phyloP scores from a whole-genome alignment of 2,888 invertebrate genomes.

The Euplexia lucipara region DNA sequence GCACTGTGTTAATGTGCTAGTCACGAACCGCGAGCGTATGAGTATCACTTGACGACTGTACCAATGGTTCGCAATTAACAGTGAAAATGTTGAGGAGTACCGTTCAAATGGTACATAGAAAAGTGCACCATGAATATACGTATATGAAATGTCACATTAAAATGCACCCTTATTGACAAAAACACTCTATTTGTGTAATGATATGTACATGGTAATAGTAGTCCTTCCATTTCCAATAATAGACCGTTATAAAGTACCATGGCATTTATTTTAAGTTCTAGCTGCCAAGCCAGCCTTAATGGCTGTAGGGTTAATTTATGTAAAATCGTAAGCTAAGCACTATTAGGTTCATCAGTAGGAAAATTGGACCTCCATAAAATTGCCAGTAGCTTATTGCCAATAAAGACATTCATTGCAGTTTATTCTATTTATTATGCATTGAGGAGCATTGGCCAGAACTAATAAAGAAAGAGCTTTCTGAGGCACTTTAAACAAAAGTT shows the following conservation, averaged over 20 bases:
- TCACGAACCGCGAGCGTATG: conserved; percentile 70
- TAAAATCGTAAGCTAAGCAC: background rate
- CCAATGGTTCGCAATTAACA: conserved; percentile 44
- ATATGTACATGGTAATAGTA: background rate
- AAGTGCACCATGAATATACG: conserved; percentile 22
- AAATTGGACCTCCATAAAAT: background rate
- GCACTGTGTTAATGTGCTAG: conserved; percentile 70
- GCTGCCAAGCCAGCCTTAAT: background rate
- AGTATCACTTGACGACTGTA: conserved; percentile 53
- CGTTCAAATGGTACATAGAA: conserved; percentile 13
- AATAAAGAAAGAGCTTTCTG: background rate
- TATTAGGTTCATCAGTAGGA: background rate
- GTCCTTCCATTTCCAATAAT: background rate
- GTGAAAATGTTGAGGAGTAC: conserved; percentile 10
- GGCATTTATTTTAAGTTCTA: background rate
- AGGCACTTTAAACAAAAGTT: background rate
- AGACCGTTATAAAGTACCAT: background rate
- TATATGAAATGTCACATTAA: too few species aligned
- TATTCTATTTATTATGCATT: background rate
- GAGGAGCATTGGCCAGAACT: background rate
- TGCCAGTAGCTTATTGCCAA: background rate
- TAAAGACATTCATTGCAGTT: background rate
- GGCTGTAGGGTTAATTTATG: background rate
- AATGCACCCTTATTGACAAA: too few species aligned
- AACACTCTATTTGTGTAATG: background rate